Evolutionary conservation across 2,888 invertebrate genomes (phyloP).

Genomic region (Choristoneura rosaceana): DNA sequence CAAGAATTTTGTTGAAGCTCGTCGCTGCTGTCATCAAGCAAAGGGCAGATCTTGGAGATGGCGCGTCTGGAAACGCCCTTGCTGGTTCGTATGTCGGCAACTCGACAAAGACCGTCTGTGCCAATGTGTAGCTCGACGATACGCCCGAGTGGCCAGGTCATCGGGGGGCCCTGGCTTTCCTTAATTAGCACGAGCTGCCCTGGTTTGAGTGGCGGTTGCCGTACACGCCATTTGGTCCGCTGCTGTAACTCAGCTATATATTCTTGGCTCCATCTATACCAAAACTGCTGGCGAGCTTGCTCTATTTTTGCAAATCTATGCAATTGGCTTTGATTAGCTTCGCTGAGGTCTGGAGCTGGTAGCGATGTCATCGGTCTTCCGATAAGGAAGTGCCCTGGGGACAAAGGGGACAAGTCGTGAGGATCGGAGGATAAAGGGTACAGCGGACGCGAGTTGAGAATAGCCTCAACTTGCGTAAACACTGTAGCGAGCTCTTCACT

Average conservation of each 20-base stretch:
- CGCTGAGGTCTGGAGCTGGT: slow-evolving; percentile 12
- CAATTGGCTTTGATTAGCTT: neutral
- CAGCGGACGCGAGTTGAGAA: slow-evolving; percentile 46
- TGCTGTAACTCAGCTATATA: slow-evolving; percentile 17
- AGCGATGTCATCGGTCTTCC: slow-evolving; percentile 42
- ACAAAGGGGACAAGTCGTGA: slow-evolving; percentile 41
- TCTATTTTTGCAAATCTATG: neutral
- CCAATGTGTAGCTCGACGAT: neutral
- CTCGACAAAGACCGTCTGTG: neutral
- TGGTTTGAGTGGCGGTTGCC: neutral
- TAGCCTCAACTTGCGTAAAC: slow-evolving; percentile 44
- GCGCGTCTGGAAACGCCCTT: neutral
- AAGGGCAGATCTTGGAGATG: neutral
- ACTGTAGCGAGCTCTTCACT: slow-evolving; percentile 44
- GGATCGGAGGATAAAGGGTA: slow-evolving; percentile 43
- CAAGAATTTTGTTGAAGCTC: neutral
- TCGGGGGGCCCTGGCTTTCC: neutral
- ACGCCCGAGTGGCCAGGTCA: slow-evolving; percentile 12
- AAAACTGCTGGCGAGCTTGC: slow-evolving; percentile 16
- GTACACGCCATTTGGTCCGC: slow-evolving; percentile 14
- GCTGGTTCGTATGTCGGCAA: neutral
- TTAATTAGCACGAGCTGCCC: slow-evolving; percentile 2
- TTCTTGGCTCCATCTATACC: slow-evolving; percentile 22
- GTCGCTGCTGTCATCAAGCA: neutral
- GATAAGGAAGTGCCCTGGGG: slow-evolving; percentile 45